Evolutionary conservation across 2,113 vertebrate species (phyloP).

Genomic region (Haplotaxodon microlepis): DNA sequence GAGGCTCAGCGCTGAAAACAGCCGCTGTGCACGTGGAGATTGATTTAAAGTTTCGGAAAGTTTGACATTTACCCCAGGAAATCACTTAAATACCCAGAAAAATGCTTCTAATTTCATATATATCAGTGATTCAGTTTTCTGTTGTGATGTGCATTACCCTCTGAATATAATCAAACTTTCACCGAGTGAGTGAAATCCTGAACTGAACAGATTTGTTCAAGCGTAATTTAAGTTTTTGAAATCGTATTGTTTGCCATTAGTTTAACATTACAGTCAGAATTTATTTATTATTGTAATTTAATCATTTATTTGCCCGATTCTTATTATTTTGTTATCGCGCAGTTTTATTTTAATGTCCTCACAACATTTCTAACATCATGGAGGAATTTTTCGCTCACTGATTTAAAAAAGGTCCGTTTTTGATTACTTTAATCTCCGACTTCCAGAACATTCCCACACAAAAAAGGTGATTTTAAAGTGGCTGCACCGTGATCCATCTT

Average conservation of each 20-base stretch:
- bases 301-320: accelerated
- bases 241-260: not conserved
- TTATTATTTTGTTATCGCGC: not conserved
- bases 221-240: not conserved
- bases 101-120: not conserved
- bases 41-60: not conserved
- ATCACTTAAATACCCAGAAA: not conserved
- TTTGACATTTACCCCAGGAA: not conserved
- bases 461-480: not conserved
- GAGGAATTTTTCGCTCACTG: not conserved
- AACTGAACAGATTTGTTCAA: not conserved
- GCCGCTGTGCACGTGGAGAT: not conserved
- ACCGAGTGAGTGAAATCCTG: not conserved
- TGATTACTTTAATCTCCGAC: not conserved
- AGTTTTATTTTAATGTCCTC: not conserved
- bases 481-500: not conserved
- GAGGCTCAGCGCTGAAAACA: not conserved
- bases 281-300: not conserved
- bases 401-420: not conserved
- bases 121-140: not conserved
- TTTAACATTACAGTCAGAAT: not conserved
- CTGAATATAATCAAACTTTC: accelerated
- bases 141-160: accelerated
- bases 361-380: not conserved
- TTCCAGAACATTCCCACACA: not conserved